Base-by-base conservation (phyloP, 37 sponge, comb jelly and placozoan genomes). In the Spongilla lacustris region DNA sequence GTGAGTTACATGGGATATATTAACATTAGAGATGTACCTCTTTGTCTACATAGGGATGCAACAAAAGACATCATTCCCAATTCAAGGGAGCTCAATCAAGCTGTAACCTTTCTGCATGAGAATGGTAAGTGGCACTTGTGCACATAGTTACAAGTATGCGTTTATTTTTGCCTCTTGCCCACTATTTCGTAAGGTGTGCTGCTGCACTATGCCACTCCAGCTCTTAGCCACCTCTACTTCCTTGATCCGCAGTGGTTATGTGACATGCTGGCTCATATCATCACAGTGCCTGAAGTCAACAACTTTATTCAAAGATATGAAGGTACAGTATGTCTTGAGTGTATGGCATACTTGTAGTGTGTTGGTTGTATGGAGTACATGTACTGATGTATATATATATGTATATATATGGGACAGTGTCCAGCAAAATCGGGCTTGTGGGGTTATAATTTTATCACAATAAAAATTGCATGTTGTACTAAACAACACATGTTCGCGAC, bases 221-320 rank as follows among this genome's bases (percentile, higher is more conserved):
- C 93, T 24, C 93, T 97, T 67, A 91, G 79, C 67, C 95, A 94
- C 69, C 91, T 97, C 67, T 97, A 95, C 89, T 97, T 97, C 74
- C 79, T 97, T 25, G 93, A 97, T 81, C 97, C 97, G 5, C 97
- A 97, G 93, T 97, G 97, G 97, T 78, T 97, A 34, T 94, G 96
- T 85, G 97, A 97, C 83, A 97, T 97, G 95, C 79, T 97, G 38
- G 97, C 97, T 69, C 97, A 97, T 38, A 84, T 97, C 27, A 91
- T 97, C 71, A 97, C 97, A n/a, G 93, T 97, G 13, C 93, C 95
- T 28, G 95, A 90, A 67, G 97, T 97, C 69, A 89, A 94, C 85
- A 79, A 86, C 36, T 94, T 87, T 86, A 93, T 93, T 33, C 76
- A 58, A 22, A 73, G 87, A 66, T 36, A 83, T 41, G 87, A 87